Conservation (phyloP, 2,797 vertebrate species). For the Ctenochaetus hawaiiensis region DNA sequence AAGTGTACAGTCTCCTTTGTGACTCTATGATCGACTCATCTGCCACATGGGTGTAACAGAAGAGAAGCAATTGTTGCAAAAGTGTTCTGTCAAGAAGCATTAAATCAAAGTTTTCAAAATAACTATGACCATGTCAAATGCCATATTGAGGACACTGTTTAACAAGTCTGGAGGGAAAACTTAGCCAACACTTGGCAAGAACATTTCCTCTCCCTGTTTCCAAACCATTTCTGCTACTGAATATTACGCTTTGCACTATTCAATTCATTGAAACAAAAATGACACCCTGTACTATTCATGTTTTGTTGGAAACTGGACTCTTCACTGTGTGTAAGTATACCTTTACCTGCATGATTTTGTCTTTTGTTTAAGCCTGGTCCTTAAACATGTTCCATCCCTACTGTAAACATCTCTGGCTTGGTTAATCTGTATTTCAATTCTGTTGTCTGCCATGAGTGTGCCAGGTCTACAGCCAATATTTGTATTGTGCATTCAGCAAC, state of each 20-base stretch:
- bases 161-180: background rate
- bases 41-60: background rate
- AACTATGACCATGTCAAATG: background rate
- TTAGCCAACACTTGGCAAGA: background rate
- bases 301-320: background rate
- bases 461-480: slow-evolving; percentile 1
- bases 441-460: background rate
- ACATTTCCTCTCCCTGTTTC: background rate
- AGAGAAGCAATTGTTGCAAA: background rate
- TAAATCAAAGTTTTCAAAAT: background rate
- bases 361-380: background rate
- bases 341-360: slow-evolving; percentile 44
- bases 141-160: background rate
- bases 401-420: background rate
- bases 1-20: slow-evolving; percentile 1
- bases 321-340: background rate
- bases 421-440: background rate
- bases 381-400: background rate
- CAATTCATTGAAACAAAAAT: background rate
- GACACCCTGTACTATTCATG: background rate
- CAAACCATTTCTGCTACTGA: background rate
- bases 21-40: background rate
- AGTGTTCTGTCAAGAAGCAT: background rate
- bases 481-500: background rate
- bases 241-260: background rate